phyloP scores from a whole-genome alignment of 2,113 vertebrate species.

The Barnardius zonarius region DNA sequence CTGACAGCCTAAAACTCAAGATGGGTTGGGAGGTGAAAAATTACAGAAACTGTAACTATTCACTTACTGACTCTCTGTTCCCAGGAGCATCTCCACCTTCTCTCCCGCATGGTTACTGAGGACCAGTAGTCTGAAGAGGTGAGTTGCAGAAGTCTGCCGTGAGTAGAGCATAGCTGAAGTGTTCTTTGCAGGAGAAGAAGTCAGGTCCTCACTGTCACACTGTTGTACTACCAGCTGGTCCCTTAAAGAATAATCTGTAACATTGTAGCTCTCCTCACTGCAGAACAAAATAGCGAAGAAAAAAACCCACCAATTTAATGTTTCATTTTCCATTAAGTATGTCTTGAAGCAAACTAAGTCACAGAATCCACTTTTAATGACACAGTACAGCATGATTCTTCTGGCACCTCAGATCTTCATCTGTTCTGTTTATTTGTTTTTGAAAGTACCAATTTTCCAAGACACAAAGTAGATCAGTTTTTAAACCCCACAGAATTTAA shows the following conservation, averaged over 20 bases:
- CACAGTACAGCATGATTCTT: rapidly evolving
- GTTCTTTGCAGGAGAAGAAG: constrained; percentile 77
- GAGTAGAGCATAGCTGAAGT: constrained; percentile 79
- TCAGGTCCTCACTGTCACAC: constrained; percentile 77
- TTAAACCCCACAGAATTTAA: not conserved
- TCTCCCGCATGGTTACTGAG: constrained; percentile 86
- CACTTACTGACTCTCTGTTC: constrained; percentile 88
- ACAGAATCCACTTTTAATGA: too few species aligned
- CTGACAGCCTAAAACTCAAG: not conserved
- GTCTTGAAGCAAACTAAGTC: not conserved
- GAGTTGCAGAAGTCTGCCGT: constrained; percentile 71
- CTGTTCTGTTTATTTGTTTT: not conserved
- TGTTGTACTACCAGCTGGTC: constrained; percentile 86
- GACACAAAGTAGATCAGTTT: not conserved
- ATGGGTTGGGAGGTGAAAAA: rapidly evolving
- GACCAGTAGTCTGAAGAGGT: constrained; percentile 84
- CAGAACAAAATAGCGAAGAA: not conserved
- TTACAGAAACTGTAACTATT: not conserved
- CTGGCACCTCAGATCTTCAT: not conserved
- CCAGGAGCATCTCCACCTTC: constrained; percentile 85
- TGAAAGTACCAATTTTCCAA: not conserved
- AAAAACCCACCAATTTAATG: rapidly evolving
- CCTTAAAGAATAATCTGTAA: constrained; percentile 87
- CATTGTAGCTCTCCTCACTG: constrained; percentile 93
- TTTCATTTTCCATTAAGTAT: rapidly evolving